These are phyloP conservation scores for Oxygymnocypris stewartii DNA, from an alignment of 2,113 vertebrate genomes.

Conservation along the genomic window DNA sequence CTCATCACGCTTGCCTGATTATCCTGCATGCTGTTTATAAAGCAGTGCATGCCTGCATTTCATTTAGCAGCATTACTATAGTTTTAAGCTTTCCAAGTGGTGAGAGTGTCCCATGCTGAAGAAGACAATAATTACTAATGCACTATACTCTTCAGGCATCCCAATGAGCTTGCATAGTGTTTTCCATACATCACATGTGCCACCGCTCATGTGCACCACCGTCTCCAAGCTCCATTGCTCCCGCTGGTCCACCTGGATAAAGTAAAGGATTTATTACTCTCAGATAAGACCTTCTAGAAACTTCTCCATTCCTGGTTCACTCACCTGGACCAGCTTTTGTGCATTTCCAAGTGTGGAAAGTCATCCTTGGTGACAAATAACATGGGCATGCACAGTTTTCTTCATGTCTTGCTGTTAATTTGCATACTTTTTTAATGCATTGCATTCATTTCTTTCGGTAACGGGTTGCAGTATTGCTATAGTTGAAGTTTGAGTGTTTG, in stretches of 20 bases:
- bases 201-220: no score
- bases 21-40: not conserved
- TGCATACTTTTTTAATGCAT: not conserved
- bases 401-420: not conserved
- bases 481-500: not conserved
- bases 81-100: not conserved
- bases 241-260: no score
- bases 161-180: not conserved
- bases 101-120: not conserved
- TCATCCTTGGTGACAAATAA: not conserved
- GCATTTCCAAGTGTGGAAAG: not conserved
- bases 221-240: no score
- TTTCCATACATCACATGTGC: not conserved
- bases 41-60: not conserved
- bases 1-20: not conserved
- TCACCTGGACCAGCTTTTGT: not conserved
- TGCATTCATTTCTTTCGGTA: not conserved
- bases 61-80: not conserved
- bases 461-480: not conserved
- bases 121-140: not conserved
- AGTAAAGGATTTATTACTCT: no score
- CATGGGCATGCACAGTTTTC: not conserved
- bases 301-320: no score
- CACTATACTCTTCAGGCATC: not conserved
- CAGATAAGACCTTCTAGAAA: no score